phyloP scores from a whole-genome alignment of 2,113 vertebrate species.

The Halichoeres trimaculatus region DNA sequence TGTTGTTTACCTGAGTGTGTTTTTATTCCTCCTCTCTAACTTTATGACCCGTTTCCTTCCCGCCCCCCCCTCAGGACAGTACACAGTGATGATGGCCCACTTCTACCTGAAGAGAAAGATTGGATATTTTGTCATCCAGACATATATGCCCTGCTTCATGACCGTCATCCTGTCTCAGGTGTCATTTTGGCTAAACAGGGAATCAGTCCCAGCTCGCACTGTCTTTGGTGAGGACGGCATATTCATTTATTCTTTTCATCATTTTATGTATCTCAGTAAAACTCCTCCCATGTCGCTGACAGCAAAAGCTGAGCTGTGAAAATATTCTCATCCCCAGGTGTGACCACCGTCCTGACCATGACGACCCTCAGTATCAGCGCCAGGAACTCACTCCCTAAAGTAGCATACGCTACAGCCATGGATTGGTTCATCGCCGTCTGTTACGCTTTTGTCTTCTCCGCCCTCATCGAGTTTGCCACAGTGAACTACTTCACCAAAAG shows the following conservation, averaged over 20 bases:
- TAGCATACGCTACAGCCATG: slow-evolving; percentile 98
- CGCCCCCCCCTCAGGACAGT: slow-evolving; percentile 87
- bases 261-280: slow-evolving; percentile 33
- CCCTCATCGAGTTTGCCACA: slow-evolving; percentile 96
- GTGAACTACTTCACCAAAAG: slow-evolving; percentile 99
- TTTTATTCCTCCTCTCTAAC: slow-evolving; percentile 78
- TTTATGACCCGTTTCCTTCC: slow-evolving; percentile 14
- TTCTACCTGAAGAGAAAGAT: slow-evolving; percentile 98
- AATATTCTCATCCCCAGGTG: slow-evolving; percentile 80
- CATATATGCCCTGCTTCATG: slow-evolving; percentile 98
- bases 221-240: slow-evolving; percentile 91
- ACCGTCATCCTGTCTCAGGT: slow-evolving; percentile 97
- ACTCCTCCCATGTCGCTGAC: slow-evolving; percentile 25
- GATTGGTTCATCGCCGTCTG: slow-evolving; percentile 99
- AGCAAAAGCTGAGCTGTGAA: neutral
- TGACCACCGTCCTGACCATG: slow-evolving; percentile 98
- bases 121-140: slow-evolving; percentile 98
- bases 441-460: slow-evolving; percentile 97
- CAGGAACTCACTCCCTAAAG: slow-evolving; percentile 96
- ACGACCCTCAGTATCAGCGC: slow-evolving; percentile 98
- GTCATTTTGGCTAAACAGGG: slow-evolving; percentile 98
- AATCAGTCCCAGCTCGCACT: slow-evolving; percentile 95
- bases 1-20: too few species aligned
- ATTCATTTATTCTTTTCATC: neutral
- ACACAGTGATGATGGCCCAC: slow-evolving; percentile 96